Evolutionary conservation across 2,797 vertebrate species (phyloP).

Genomic region (Allobates femoralis): DNA sequence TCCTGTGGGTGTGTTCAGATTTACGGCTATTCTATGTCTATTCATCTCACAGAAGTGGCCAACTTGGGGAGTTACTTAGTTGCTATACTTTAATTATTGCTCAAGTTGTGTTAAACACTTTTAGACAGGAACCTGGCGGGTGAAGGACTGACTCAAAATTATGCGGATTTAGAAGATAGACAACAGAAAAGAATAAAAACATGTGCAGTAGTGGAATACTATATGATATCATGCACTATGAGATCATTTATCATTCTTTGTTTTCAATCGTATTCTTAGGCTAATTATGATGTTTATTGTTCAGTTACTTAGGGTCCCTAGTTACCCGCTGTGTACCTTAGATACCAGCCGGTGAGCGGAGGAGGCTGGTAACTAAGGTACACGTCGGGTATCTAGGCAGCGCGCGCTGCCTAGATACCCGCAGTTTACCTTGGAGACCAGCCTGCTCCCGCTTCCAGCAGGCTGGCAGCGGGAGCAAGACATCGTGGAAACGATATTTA

Average conservation of each 20-base stretch:
- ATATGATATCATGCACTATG: no score
- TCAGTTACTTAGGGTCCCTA: not conserved
- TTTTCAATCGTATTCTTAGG: not conserved
- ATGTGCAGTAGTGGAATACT: not conserved
- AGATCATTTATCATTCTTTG: not conserved
- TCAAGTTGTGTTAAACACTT: slow-evolving; percentile 1
- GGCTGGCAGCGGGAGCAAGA: no score
- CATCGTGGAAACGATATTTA: no score
- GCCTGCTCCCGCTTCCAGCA: no score
- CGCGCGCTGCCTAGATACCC: no score
- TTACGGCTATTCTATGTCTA: not conserved
- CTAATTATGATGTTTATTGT: not conserved
- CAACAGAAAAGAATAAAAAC: not conserved
- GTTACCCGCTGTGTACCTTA: not conserved
- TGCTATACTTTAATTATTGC: slow-evolving; percentile 3
- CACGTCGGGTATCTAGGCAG: no score
- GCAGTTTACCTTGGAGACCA: no score
- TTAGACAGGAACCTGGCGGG: not conserved
- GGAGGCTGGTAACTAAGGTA: no score
- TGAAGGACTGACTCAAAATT: not conserved
- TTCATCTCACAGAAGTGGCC: not conserved
- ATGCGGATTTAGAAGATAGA: not conserved
- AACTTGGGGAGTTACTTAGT: slow-evolving; percentile 7
- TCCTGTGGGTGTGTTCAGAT: slow-evolving; percentile 24
- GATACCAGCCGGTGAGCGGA: no score